Percentiles rank a stretch among this genome's conserved stretches.
Conservation (phyloP, 2,113 vertebrate genomes). For the Craseonycteris thonglongyai region DNA sequence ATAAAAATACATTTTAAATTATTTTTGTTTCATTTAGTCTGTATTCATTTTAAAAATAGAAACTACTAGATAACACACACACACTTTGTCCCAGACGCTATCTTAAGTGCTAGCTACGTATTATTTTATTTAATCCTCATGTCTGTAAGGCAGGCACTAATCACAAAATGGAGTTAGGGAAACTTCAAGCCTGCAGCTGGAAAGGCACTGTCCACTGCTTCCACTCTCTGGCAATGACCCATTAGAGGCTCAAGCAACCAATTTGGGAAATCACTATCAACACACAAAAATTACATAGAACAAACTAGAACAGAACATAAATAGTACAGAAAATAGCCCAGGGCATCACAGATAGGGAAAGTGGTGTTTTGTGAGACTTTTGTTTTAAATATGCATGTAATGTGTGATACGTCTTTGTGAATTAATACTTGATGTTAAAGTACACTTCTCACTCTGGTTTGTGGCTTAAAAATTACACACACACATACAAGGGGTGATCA, state of each 20-base stretch:
- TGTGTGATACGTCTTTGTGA: background rate
- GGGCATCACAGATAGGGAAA: background rate
- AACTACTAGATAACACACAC: background rate
- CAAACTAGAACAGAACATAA: background rate
- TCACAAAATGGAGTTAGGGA: background rate
- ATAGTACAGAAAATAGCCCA: background rate
- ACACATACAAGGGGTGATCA: too few species aligned
- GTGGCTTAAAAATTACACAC: background rate
- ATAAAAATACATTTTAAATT: background rate
- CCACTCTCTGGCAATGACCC: background rate
- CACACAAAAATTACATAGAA: background rate
- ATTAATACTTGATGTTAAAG: background rate
- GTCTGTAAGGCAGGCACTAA: background rate
- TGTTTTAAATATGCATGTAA: background rate
- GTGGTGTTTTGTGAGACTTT: background rate
- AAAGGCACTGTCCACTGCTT: background rate
- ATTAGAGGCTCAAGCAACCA: background rate
- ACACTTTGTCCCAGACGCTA: background rate
- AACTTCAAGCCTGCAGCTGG: background rate
- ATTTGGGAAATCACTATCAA: background rate
- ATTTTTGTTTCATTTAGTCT: background rate
- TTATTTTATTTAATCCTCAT: background rate
- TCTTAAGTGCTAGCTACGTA: background rate
- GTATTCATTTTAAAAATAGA: background rate
- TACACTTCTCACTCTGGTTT: background rate